A percentile compares a stretch with the other conserved stretches of the same genome.
Conservation (phyloP, 2,888 invertebrate genomes). For the Rugalucina vietnamica region DNA sequence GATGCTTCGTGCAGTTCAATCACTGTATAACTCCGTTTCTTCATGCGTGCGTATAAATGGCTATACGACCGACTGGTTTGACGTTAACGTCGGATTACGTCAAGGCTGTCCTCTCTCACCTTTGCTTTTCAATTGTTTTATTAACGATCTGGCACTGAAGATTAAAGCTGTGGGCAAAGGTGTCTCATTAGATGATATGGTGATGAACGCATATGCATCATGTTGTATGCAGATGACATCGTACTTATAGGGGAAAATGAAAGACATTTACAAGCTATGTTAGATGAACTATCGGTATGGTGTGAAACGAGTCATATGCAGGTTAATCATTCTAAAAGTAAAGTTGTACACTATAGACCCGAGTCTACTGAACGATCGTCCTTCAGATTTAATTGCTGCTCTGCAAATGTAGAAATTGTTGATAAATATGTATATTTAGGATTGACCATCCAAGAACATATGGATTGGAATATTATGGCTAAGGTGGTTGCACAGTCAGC, state of each 20-base stretch:
- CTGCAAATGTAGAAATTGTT: background rate
- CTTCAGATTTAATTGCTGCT: background rate
- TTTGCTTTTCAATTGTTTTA: background rate
- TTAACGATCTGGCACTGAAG: background rate
- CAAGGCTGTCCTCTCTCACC: background rate
- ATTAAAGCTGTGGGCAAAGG: background rate
- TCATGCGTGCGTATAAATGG: background rate
- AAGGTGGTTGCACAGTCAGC: background rate
- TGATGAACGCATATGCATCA: background rate
- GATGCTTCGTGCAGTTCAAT: background rate
- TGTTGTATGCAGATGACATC: background rate
- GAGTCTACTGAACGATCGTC: background rate
- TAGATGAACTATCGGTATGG: background rate
- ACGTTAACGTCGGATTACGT: no score
- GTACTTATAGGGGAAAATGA: background rate
- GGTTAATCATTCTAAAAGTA: constrained; percentile 7
- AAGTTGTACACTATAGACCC: constrained; percentile 14
- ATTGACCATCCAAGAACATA: background rate
- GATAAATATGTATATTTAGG: background rate
- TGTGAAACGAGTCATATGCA: constrained; percentile 3
- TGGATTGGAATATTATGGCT: background rate
- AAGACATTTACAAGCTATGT: background rate
- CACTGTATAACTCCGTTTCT: background rate
- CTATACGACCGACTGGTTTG: background rate
- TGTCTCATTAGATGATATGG: background rate